Base-by-base conservation (phyloP, 2,797 vertebrate species). In the Tauraco hartlaubi region DNA sequence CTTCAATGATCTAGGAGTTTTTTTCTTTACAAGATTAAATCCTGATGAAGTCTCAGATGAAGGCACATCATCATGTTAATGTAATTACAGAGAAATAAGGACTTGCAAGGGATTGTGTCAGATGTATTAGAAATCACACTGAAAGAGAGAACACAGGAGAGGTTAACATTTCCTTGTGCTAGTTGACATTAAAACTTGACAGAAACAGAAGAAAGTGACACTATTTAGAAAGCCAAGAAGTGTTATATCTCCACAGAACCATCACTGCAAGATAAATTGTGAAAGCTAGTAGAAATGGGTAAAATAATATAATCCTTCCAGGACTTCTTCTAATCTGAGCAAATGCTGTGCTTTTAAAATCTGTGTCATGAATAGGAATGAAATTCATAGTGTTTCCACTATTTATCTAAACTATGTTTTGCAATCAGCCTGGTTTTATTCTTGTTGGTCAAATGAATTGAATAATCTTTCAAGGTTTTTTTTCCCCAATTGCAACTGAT, bases 21-120 rank as follows among this genome's bases (percentile, higher is more conserved):
- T 97, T 93, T 94, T 86, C 89, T 88, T 96, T 94, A 90, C 93
- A 95, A 97, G 96, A 97, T 93, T 90, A 94, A 97, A 97, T 96
- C 78, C 86, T 95, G 95, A 97, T 78, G 79, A 95, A 97, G 95
- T 92, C 94, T 86, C 87, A 94, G 94, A 96, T 96, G 90, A 96
- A 93, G 95, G 92, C 90, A 96, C 56, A 94, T 89, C 80, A 71
- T 94, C 67, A 79, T 96, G 93, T 94, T 98, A 97, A 97, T 97
- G 94, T 97, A 97, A 98, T 98, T 98, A 98, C 94, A 93, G 94
- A 94, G 86, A 96, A 95, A 94, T 84, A 85, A 88, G 90, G 94
- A 84, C 73, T 90, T 96, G 92, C 88, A 95, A 93, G 76, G 43
- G 90, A 73, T 88, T 90, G 87, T 96, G 90, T 90, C 78, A 74